These are phyloP conservation scores for Oenanthe oenanthe DNA, from an alignment of 2,113 vertebrate genomes.

Conservation along the genomic window DNA sequence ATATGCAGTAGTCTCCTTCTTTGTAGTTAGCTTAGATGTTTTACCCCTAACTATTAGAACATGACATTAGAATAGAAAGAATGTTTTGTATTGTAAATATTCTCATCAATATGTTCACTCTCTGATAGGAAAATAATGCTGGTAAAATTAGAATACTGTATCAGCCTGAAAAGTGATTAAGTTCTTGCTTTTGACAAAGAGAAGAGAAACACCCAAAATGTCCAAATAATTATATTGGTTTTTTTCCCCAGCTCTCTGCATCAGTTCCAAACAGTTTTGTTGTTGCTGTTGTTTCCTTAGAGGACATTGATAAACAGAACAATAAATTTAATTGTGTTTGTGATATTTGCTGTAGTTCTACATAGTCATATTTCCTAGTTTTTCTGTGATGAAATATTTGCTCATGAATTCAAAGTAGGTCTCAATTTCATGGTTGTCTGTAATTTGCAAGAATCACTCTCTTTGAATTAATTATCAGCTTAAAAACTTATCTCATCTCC, in stretches of 20 bases:
- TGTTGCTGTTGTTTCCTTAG: background rate
- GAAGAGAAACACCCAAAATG: background rate
- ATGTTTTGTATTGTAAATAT: slow-evolving; percentile 15
- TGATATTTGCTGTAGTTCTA: background rate
- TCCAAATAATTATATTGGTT: background rate
- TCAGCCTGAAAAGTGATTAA: background rate
- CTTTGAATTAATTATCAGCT: background rate
- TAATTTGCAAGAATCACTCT: background rate
- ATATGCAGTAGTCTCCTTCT: background rate
- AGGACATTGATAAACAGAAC: background rate
- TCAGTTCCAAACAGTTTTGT: background rate
- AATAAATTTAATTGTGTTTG: background rate
- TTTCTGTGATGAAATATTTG: background rate
- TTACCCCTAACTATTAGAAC: background rate
- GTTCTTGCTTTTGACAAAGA: background rate
- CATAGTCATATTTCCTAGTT: background rate
- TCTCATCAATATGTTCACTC: background rate
- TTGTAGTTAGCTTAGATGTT: background rate
- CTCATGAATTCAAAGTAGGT: background rate
- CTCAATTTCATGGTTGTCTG: background rate
- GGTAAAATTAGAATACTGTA: background rate
- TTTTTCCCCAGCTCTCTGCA: background rate
- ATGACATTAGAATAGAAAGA: background rate
- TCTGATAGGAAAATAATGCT: background rate
- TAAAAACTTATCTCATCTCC: background rate